Conservation (phyloP, 2,113 vertebrate species). For the Excalfactoria chinensis region DNA sequence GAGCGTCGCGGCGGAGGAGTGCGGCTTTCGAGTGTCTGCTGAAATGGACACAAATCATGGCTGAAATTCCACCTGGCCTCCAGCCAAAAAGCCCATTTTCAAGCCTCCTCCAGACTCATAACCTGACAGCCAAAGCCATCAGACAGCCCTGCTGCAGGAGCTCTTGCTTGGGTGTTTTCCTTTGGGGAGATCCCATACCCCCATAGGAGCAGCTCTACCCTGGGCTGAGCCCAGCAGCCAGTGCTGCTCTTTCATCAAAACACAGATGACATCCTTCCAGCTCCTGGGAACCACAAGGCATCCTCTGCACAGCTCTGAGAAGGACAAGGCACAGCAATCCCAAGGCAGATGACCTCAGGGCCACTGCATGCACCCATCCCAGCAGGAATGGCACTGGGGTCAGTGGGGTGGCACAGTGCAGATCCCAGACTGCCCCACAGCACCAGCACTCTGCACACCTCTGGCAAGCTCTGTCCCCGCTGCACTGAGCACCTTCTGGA, state of each 20-base stretch:
- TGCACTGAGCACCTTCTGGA: not conserved
- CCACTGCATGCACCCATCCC: not conserved
- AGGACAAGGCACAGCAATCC: not conserved
- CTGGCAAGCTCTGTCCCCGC: not conserved
- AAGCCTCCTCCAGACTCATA: conserved; percentile 3
- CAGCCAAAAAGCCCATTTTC: conserved; percentile 31
- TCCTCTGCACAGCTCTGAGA: not conserved
- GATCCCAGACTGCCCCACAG: not conserved
- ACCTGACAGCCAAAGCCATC: not conserved
- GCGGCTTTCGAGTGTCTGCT: not conserved
- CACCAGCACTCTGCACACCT: rapidly evolving
- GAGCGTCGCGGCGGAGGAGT: not conserved
- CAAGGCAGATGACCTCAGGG: not conserved
- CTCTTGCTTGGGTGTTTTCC: not conserved
- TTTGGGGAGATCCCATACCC: not conserved
- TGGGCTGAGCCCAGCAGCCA: not conserved
- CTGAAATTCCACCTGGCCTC: conserved; percentile 13
- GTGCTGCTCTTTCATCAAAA: not conserved
- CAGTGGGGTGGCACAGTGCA: not conserved
- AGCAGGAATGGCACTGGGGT: not conserved
- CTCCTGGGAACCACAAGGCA: rapidly evolving
- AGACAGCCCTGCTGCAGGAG: not conserved
- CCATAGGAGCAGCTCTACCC: not conserved
- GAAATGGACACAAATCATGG: conserved; percentile 32
- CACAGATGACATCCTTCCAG: rapidly evolving